phyloP scores from a whole-genome alignment of 2,888 invertebrate genomes.

The Trachelus tabidus region DNA sequence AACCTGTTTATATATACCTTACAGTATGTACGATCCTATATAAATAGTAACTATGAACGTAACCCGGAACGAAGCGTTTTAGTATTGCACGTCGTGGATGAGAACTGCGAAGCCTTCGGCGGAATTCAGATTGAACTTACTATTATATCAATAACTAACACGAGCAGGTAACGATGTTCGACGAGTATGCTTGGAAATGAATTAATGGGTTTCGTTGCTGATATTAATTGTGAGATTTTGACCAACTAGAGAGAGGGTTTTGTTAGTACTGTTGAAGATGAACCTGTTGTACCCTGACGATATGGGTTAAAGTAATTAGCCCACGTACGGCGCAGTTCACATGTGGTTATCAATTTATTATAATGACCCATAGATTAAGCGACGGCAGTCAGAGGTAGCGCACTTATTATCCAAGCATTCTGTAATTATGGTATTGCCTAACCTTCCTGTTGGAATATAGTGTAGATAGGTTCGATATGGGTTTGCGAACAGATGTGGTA shows the following conservation, averaged over 20 bases:
- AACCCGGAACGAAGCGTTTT: background rate
- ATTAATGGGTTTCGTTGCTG: background rate
- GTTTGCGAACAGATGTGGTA: background rate
- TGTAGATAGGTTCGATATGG: background rate
- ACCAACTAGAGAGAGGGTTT: background rate
- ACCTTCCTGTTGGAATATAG: background rate
- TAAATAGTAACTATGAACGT: background rate
- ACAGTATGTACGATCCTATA: background rate
- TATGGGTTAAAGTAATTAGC: too few relatives aligned
- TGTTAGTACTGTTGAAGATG: background rate
- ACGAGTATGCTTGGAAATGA: background rate
- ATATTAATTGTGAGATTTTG: background rate
- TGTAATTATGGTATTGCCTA: background rate
- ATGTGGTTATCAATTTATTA: background rate
- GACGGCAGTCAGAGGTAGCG: background rate
- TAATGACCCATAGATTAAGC: background rate
- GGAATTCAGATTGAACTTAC: background rate
- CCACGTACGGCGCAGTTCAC: too few relatives aligned
- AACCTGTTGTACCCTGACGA: background rate
- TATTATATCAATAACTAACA: background rate
- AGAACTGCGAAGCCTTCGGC: background rate
- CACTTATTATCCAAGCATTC: background rate
- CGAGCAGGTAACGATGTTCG: background rate
- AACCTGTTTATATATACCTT: background rate
- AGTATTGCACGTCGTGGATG: background rate